phyloP scores from a whole-genome alignment of 2,113 vertebrate species.

The Urocolius indicus region DNA sequence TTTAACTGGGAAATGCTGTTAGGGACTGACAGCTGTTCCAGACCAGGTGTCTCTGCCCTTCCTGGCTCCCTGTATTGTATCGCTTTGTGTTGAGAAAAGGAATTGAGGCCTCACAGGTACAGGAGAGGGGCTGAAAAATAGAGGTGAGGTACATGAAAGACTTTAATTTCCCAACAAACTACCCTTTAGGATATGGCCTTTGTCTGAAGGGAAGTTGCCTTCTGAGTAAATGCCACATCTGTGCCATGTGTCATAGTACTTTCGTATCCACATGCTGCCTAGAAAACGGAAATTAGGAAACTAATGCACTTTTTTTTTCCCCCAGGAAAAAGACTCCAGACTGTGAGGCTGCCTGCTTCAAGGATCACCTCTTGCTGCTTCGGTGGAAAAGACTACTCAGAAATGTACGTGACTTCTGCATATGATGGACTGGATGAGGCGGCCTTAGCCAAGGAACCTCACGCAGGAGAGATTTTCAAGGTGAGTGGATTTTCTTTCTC shows the following conservation, averaged over 20 bases:
- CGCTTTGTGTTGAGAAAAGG: background rate
- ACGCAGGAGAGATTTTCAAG: conserved; percentile 85
- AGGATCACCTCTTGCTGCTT: conserved; percentile 91
- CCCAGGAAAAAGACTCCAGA: conserved; percentile 82
- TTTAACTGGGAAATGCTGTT: background rate
- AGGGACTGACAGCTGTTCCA: background rate
- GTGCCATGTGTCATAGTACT: no score
- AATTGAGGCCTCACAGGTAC: fast-evolving
- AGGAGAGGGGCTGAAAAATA: background rate
- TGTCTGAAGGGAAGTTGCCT: background rate
- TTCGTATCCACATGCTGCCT: background rate
- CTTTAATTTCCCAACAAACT: background rate
- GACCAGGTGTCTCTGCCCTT: background rate
- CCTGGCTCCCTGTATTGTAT: background rate
- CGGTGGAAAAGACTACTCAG: conserved; percentile 84
- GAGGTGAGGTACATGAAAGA: background rate
- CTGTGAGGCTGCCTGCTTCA: conserved; percentile 78
- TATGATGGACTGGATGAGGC: conserved; percentile 76
- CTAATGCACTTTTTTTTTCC: background rate
- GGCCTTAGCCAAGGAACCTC: conserved; percentile 75
- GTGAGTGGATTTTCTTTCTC: conserved; percentile 52
- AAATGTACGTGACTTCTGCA: conserved; percentile 89
- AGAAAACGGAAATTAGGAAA: background rate
- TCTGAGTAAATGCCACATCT: background rate
- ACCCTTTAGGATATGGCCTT: background rate